These are phyloP conservation scores for Nemurella pictetii DNA, from an alignment of 2,888 invertebrate species.

Conservation along the genomic window DNA sequence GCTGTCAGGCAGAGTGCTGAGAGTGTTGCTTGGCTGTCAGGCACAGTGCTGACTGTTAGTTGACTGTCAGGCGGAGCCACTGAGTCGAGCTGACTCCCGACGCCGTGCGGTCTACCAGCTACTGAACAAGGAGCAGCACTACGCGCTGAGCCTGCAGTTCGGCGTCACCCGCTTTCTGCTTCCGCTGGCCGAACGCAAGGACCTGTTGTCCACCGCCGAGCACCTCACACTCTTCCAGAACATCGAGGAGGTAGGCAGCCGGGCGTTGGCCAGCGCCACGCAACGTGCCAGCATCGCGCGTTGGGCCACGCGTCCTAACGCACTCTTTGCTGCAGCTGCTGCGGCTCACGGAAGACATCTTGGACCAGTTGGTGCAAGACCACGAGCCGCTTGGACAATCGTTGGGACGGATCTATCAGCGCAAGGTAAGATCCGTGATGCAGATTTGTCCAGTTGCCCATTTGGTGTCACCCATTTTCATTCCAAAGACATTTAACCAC, in stretches of 20 bases:
- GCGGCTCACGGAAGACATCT: conserved; percentile 77
- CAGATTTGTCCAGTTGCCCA: too few relatives aligned
- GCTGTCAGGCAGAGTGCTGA: too few relatives aligned
- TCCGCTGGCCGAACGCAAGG: conserved; percentile 73
- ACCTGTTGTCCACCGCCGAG: conserved; percentile 74
- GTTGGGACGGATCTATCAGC: conserved; percentile 70
- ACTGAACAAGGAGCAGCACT: conserved; percentile 76
- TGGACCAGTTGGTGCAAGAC: conserved; percentile 74
- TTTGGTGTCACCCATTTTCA: too few relatives aligned
- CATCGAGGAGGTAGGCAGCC: conserved; percentile 70
- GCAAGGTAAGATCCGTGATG: conserved; percentile 57
- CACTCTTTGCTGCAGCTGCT: conserved; percentile 58
- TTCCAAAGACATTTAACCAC: too few relatives aligned
- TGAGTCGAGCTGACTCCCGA: conserved; percentile 57
- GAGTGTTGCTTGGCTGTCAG: too few relatives aligned
- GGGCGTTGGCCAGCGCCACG: too few relatives aligned
- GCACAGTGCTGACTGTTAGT: conserved; percentile 28
- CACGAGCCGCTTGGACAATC: conserved; percentile 70
- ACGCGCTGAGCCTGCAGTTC: conserved; percentile 74
- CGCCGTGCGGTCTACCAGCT: conserved; percentile 75
- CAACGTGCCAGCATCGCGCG: too few relatives aligned
- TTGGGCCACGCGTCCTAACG: neutral
- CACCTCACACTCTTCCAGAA: conserved; percentile 83
- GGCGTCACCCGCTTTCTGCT: conserved; percentile 77
- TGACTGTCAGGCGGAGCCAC: conserved; percentile 41